These are phyloP conservation scores for Drosophila colorata DNA, from an alignment of 2,888 invertebrate species.

Conservation along the genomic window DNA sequence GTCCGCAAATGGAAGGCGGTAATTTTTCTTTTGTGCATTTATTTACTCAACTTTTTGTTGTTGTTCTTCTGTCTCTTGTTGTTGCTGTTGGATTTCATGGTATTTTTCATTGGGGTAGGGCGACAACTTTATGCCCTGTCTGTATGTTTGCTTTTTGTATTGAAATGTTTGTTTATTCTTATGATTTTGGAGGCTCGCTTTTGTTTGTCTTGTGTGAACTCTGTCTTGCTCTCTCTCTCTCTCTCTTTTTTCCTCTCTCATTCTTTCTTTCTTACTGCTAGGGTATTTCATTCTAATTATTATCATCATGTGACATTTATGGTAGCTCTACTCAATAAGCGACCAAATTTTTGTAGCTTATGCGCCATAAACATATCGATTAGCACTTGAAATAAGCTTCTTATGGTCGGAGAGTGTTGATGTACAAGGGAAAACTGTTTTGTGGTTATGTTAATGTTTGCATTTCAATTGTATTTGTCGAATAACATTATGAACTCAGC, in stretches of 20 bases:
- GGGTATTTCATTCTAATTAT: conserved; percentile 27
- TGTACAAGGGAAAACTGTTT: conserved; percentile 6
- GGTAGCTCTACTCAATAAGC: conserved; percentile 38
- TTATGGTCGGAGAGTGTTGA: conserved; percentile 35
- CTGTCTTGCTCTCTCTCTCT: neutral
- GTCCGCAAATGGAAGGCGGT: conserved; percentile 44
- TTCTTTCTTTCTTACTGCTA: neutral
- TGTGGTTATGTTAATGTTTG: conserved; percentile 3
- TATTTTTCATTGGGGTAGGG: conserved; percentile 42
- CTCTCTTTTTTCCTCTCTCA: neutral
- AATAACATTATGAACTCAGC: neutral
- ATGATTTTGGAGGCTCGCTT: conserved; percentile 23
- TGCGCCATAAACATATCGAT: conserved; percentile 43
- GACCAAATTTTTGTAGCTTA: conserved; percentile 20
- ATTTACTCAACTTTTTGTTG: conserved; percentile 50
- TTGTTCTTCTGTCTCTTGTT: conserved; percentile 14
- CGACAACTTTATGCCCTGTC: conserved; percentile 15
- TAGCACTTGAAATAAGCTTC: conserved; percentile 40
- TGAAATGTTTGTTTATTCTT: conserved; percentile 51
- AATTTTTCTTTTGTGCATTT: conserved; percentile 63
- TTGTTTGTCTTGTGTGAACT: conserved; percentile 41
- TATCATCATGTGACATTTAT: conserved; percentile 50
- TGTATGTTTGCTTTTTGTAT: conserved; percentile 20
- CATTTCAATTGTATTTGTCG: conserved; percentile 1
- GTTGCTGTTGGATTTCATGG: conserved; percentile 14